Conservation (phyloP, 2,113 vertebrate genomes). For the Mionectes macconnelli region DNA sequence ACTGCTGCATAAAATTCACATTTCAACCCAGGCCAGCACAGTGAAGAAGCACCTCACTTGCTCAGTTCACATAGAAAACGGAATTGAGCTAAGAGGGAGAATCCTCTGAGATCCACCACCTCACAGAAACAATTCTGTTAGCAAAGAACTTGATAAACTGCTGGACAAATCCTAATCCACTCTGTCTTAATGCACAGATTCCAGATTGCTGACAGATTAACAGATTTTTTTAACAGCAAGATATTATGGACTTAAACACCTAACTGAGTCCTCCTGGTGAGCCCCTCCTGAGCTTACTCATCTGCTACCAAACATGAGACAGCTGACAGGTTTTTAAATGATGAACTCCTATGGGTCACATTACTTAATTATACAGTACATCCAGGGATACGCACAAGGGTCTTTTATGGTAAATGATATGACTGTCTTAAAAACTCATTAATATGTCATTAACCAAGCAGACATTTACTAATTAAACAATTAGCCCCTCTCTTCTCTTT, state of each 20-base stretch:
- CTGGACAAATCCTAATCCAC: not conserved
- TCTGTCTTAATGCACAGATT: not conserved
- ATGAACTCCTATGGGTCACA: conserved; percentile 80
- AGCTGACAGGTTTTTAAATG: conserved; percentile 80
- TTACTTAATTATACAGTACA: conserved; percentile 85
- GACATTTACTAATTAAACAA: conserved; percentile 89
- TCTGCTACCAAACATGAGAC: conserved; percentile 69
- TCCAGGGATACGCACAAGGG: conserved; percentile 80
- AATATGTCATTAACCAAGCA: conserved; percentile 89
- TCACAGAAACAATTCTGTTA: not conserved
- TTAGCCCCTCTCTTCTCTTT: conserved; percentile 82
- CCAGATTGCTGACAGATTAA: not conserved
- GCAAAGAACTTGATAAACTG: not conserved
- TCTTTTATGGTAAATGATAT: conserved; percentile 86
- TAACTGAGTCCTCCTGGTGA: conserved; percentile 57
- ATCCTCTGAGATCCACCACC: not conserved
- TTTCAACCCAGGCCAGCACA: not conserved
- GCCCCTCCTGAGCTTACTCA: conserved; percentile 66
- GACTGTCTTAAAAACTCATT: conserved; percentile 87
- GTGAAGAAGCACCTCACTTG: not conserved
- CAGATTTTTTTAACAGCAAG: conserved; percentile 12
- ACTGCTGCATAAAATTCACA: not conserved
- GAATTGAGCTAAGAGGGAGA: not conserved
- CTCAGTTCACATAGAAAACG: not conserved
- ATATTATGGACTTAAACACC: conserved; percentile 41